Base-by-base conservation (phyloP, 2,888 invertebrate genomes). In the Melanchra persicariae region DNA sequence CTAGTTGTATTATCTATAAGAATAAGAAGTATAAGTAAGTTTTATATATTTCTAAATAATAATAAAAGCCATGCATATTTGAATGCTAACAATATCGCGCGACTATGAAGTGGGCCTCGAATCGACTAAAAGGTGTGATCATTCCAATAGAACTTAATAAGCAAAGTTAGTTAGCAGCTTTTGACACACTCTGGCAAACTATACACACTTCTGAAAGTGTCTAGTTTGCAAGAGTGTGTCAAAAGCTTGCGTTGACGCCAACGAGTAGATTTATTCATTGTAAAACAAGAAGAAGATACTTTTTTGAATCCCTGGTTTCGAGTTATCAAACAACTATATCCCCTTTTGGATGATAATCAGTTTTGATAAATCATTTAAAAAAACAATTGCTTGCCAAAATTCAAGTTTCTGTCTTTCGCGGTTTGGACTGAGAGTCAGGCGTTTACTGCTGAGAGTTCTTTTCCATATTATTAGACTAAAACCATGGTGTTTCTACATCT, bases 141-240 rank as follows among this genome's bases (percentile, higher is more conserved):
- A 22, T 65, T 65, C 1, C 15, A 15, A 22, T 66, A 57, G 12
- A 34, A n/a, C 57, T 30, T 57, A 34, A 22, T n/a, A 34, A 55
- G 54, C 10, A 15, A 19, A 47, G 45, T 19, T 45, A n/a, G n/a
- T n/a, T n/a, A n/a, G n/a, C n/a, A n/a, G n/a, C n/a, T n/a, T n/a
- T n/a, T n/a, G n/a, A n/a, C n/a, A n/a, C n/a, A n/a, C n/a, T n/a
- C n/a, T n/a, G n/a, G n/a, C n/a, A n/a, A n/a, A n/a, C n/a, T n/a
- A n/a, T n/a, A n/a, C n/a, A n/a, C n/a, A n/a, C n/a, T n/a, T n/a
- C n/a, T n/a, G n/a, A n/a, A n/a, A n/a, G n/a, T n/a, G n/a, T n/a
- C n/a, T n/a, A n/a, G n/a, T n/a, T n/a, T n/a, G n/a, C n/a, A n/a
- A n/a, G n/a, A n/a, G n/a, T n/a, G n/a, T n/a, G n/a, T n/a, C 49